Evolutionary conservation across 1,140 invertebrate species (phyloP).

Genomic region (Penaeus indicus): DNA sequence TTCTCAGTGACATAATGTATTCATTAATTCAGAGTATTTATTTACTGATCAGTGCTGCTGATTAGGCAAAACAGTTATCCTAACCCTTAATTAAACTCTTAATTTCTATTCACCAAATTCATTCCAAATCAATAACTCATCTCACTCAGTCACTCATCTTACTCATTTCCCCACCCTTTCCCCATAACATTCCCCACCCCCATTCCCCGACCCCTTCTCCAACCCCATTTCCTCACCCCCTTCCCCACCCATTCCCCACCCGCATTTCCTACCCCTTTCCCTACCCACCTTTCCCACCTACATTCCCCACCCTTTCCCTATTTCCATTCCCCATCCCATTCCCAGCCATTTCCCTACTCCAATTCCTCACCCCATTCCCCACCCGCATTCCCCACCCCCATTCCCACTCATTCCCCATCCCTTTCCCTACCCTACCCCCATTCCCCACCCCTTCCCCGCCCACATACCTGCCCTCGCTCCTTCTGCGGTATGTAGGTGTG

Average conservation of each 20-base stretch:
- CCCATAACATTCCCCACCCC: neutral
- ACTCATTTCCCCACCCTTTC: neutral
- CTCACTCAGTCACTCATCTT: neutral
- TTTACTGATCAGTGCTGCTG: too few relatives aligned
- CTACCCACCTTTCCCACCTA: neutral
- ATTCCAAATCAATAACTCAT: neutral
- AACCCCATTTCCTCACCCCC: neutral
- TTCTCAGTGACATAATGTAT: too few relatives aligned
- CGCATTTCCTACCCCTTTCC: neutral
- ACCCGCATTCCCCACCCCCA: neutral
- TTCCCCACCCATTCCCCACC: neutral
- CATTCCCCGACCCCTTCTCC: neutral
- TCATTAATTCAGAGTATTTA: too few relatives aligned
- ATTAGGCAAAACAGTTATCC: too few relatives aligned
- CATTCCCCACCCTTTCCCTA: neutral
- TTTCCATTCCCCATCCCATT: neutral
- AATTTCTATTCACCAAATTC: neutral
- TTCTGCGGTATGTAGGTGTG: slow-evolving; percentile 65
- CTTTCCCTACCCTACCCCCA: neutral
- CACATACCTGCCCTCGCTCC: slow-evolving; percentile 67
- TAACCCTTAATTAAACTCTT: too few relatives aligned
- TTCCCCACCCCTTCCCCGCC: neutral
- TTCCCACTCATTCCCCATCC: neutral
- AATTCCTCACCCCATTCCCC: neutral
- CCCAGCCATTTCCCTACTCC: neutral